Percentiles rank a stretch among this genome's conserved stretches.
These are phyloP conservation scores for Cryptocephalus primarius DNA, from an alignment of 2,888 invertebrate species.

Conservation along the genomic window DNA sequence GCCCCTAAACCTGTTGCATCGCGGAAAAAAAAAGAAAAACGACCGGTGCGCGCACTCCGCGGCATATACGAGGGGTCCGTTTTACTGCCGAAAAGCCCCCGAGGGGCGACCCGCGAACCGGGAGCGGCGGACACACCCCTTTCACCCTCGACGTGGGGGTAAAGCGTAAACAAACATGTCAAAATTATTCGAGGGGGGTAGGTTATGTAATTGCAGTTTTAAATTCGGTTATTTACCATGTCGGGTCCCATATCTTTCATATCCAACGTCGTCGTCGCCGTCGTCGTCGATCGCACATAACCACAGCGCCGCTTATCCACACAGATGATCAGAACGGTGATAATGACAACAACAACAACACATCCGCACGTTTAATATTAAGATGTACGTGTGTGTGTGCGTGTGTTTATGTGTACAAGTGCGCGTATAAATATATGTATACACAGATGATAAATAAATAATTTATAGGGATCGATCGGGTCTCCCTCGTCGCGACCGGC, in stretches of 20 bases:
- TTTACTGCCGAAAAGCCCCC: too few species aligned
- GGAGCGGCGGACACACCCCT: not conserved
- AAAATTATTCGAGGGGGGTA: not conserved
- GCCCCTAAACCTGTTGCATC: too few species aligned
- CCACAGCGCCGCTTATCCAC: constrained; percentile 8
- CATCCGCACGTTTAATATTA: not conserved
- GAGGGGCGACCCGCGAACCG: too few species aligned
- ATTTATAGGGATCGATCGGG: not conserved
- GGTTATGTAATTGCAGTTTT: too few species aligned
- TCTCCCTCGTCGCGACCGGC: constrained; percentile 1
- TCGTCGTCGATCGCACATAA: constrained; percentile 17
- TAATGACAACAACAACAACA: not conserved
- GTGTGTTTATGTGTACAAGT: not conserved
- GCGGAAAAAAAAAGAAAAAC: too few species aligned
- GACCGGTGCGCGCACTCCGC: too few species aligned
- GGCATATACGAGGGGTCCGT: too few species aligned
- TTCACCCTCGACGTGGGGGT: not conserved
- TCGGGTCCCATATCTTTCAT: constrained; percentile 75
- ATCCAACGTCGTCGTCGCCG: constrained; percentile 31
- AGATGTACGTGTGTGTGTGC: not conserved
- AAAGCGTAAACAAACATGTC: not conserved
- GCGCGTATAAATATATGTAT: not conserved
- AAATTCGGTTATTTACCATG: constrained; percentile 47
- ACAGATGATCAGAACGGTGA: too few species aligned
- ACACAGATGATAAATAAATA: not conserved